A percentile compares a stretch with the other conserved stretches of the same genome.
These are phyloP conservation scores for Xanthia togata DNA, from an alignment of 2,888 invertebrate species.

Conservation along the genomic window DNA sequence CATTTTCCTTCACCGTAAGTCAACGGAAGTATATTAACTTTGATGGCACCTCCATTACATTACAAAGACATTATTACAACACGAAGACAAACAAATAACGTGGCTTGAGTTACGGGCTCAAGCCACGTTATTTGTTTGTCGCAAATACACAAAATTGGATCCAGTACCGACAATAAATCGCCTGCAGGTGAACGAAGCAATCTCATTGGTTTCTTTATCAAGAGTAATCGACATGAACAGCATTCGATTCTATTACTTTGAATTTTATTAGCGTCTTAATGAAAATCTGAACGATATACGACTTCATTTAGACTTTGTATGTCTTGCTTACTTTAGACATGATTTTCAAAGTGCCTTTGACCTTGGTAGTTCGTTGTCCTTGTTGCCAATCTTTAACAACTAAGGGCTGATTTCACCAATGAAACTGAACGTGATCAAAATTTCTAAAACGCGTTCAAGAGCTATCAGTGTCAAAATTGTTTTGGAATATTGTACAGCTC, in stretches of 20 bases:
- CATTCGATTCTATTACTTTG: conserved; percentile 17
- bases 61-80: neutral
- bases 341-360: conserved; percentile 21
- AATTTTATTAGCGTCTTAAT: conserved; percentile 55
- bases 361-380: neutral
- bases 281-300: conserved; percentile 42
- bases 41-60: neutral
- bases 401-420: no score
- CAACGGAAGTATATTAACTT: neutral
- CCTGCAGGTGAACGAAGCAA: conserved; percentile 59
- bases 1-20: neutral
- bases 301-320: conserved; percentile 13
- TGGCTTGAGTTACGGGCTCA: no score
- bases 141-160: conserved; percentile 42
- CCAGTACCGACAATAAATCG: conserved; percentile 67
- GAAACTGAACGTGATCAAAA: no score
- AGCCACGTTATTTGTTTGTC: conserved; percentile 11
- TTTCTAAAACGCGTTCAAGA: no score
- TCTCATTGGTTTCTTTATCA: conserved; percentile 50
- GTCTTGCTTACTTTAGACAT: neutral
- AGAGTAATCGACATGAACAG: conserved; percentile 64
- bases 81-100: no score
- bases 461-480: no score
- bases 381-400: neutral
- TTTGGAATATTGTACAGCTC: no score